A percentile compares a stretch with the other conserved stretches of the same genome.
These are phyloP conservation scores for Oophaga sylvatica DNA, from an alignment of 2,797 vertebrate genomes.

Conservation along the genomic window DNA sequence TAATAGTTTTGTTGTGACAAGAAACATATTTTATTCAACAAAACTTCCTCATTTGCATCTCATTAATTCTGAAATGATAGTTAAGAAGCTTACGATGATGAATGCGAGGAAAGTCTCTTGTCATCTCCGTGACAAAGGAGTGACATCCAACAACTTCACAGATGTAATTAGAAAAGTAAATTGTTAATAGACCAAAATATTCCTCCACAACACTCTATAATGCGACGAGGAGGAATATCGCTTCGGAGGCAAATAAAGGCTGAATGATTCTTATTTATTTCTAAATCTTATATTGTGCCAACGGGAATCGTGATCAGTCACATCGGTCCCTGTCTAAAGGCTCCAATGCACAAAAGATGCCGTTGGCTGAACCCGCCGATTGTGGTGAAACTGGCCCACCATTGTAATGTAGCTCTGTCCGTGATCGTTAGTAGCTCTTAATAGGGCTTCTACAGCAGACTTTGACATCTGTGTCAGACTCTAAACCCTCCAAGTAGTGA, in stretches of 20 bases:
- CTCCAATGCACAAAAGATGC: no score
- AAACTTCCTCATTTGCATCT: slow-evolving; percentile 57
- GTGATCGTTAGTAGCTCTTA: no score
- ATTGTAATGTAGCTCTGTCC: no score
- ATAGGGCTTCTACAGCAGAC: no score
- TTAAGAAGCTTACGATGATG: slow-evolving; percentile 49
- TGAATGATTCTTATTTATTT: not conserved
- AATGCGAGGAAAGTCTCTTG: slow-evolving; percentile 53
- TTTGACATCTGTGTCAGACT: no score
- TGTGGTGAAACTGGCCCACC: no score
- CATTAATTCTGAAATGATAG: slow-evolving; percentile 60
- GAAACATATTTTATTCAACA: slow-evolving; percentile 59
- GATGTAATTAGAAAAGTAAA: slow-evolving; percentile 50
- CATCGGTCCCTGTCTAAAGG: no score
- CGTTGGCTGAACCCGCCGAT: no score
- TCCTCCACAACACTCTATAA: not conserved
- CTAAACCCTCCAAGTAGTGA: no score
- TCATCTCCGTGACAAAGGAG: slow-evolving; percentile 56
- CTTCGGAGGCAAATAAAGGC: not conserved
- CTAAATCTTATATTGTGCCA: not conserved
- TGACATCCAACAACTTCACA: slow-evolving; percentile 50
- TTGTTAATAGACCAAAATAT: slow-evolving; percentile 42
- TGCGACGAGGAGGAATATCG: not conserved
- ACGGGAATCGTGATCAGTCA: no score
- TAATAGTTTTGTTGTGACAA: slow-evolving; percentile 62